These are phyloP conservation scores for Amaurobius ferox DNA, from an alignment of 2,888 invertebrate species.

Conservation along the genomic window DNA sequence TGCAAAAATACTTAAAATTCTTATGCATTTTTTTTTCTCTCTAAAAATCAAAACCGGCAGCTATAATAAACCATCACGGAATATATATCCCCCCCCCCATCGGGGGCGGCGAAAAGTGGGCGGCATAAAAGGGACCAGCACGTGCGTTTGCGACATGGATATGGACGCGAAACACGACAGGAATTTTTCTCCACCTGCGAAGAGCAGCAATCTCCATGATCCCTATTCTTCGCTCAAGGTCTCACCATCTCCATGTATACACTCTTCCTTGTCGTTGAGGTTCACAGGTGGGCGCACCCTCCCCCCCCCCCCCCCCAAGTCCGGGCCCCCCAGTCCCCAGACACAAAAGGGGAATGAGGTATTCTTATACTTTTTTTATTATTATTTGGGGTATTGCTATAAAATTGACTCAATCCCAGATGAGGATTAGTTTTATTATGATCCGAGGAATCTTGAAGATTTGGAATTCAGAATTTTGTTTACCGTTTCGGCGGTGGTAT, in stretches of 20 bases:
- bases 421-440: slow-evolving; percentile 34
- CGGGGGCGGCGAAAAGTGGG: slow-evolving; percentile 26
- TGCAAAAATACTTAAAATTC: no score
- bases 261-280: slow-evolving; percentile 39
- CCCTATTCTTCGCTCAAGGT: slow-evolving; percentile 11
- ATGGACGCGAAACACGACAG: slow-evolving; percentile 57
- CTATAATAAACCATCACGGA: neutral
- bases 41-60: slow-evolving; percentile 11
- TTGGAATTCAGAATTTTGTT: slow-evolving; percentile 60
- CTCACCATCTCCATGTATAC: slow-evolving; percentile 1
- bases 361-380: neutral
- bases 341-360: slow-evolving; percentile 19
- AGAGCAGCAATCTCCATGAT: slow-evolving; percentile 5
- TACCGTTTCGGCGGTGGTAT: slow-evolving; percentile 32
- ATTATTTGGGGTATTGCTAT: slow-evolving; percentile 55
- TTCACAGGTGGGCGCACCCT: slow-evolving; percentile 57
- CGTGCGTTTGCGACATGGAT: slow-evolving; percentile 61
- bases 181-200: slow-evolving; percentile 65
- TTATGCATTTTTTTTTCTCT: no score
- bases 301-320: neutral
- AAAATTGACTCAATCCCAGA: slow-evolving; percentile 64
- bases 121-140: slow-evolving; percentile 23
- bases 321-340: neutral
- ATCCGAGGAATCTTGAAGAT: slow-evolving; percentile 20
- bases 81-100: neutral